Percentiles rank a stretch among this genome's conserved stretches.
Conservation (phyloP, 2,797 vertebrate species). For the Nyctalus aviator region DNA sequence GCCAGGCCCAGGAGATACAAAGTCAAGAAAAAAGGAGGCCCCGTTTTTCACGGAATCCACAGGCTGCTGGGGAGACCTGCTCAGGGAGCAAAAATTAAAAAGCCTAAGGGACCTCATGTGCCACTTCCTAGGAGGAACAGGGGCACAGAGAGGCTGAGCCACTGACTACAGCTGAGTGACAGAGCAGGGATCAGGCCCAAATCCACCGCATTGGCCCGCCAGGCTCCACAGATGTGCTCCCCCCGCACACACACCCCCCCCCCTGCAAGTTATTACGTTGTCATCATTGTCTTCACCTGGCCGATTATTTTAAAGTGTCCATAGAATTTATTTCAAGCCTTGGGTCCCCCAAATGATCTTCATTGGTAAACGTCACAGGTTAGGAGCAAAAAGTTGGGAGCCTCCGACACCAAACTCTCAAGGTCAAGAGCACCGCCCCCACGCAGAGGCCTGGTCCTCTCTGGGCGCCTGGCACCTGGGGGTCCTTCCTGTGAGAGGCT, state of each 20-base stretch:
- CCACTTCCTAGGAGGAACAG: not conserved
- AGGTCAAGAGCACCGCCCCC: not conserved
- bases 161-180: not conserved
- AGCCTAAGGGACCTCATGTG: not conserved
- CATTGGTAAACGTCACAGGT: not conserved
- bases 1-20: slow-evolving; percentile 61
- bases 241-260: not conserved
- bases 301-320: not conserved
- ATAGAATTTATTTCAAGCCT: not conserved
- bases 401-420: not conserved
- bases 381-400: not conserved
- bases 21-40: slow-evolving; percentile 39
- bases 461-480: not conserved
- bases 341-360: not conserved
- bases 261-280: not conserved
- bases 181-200: not conserved
- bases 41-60: slow-evolving; percentile 21
- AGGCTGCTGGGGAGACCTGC: not conserved
- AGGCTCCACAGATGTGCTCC: not conserved
- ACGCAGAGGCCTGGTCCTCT: not conserved
- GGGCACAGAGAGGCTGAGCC: not conserved
- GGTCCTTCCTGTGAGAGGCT: not conserved
- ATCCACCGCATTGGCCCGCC: not conserved
- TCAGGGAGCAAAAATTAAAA: slow-evolving; percentile 48
- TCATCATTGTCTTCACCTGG: not conserved